Evolutionary conservation across 2,797 vertebrate genomes (phyloP).

Genomic region (Gouania willdenowi): DNA sequence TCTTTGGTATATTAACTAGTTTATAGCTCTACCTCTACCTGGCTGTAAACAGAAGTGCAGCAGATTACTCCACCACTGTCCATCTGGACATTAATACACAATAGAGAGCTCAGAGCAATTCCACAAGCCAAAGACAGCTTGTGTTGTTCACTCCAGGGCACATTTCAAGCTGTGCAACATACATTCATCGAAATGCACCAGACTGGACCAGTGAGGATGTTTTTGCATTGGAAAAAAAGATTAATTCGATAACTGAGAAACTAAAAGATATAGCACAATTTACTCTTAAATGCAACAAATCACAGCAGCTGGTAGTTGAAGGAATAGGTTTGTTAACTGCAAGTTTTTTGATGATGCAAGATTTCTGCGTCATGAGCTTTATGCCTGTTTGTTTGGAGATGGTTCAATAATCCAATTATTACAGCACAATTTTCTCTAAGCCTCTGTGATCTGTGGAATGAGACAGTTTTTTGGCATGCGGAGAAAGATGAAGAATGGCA

Average conservation of each 20-base stretch:
- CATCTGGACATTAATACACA: conserved; percentile 68
- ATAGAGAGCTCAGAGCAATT: conserved; percentile 38
- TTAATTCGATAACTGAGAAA: conserved; percentile 31
- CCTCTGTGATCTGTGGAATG: conserved; percentile 30
- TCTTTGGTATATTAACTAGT: too few relatives aligned
- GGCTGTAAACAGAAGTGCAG: conserved; percentile 56
- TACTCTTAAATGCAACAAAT: conserved; percentile 28
- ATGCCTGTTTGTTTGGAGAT: conserved; percentile 68
- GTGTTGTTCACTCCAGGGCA: conserved; percentile 30
- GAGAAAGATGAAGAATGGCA: neutral
- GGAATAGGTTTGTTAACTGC: conserved; percentile 29
- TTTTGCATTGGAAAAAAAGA: conserved; percentile 12
- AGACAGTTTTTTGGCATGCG: conserved; percentile 40
- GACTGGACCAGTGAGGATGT: conserved; percentile 5
- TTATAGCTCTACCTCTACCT: conserved; percentile 44
- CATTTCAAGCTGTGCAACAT: conserved; percentile 26
- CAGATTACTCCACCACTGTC: conserved; percentile 55
- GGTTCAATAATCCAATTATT: conserved; percentile 70
- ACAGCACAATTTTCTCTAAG: conserved; percentile 44
- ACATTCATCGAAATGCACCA: conserved; percentile 29
- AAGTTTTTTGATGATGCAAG: conserved; percentile 24
- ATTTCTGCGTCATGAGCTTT: conserved; percentile 38
- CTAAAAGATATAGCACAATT: conserved; percentile 19
- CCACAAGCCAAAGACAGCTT: conserved; percentile 37
- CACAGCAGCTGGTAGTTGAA: conserved; percentile 24